A percentile compares a stretch with the other conserved stretches of the same genome.
Conservation (phyloP, 2,113 vertebrate species). For the Aphelocoma coerulescens region DNA sequence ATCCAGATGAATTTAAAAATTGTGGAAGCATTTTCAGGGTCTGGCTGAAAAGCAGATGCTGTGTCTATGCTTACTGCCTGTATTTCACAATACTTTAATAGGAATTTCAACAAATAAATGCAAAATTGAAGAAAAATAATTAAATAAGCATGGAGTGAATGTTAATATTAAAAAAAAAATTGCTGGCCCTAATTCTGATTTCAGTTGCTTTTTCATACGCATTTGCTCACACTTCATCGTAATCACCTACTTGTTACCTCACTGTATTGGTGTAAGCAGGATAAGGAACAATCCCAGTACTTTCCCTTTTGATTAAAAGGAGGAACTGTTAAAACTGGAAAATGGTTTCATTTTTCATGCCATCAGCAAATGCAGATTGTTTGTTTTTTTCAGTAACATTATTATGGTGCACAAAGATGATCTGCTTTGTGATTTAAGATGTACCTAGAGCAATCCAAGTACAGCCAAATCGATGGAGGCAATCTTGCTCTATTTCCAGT, state of each 20-base stretch:
- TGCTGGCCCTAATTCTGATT: not conserved
- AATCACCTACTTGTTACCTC: not conserved
- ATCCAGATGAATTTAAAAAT: conserved; percentile 35
- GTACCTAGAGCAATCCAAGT: not conserved
- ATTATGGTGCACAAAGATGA: not conserved
- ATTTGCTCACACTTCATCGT: not conserved
- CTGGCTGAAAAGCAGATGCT: conserved; percentile 13
- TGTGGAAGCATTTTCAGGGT: not conserved
- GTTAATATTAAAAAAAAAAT: not conserved
- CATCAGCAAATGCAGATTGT: conserved; percentile 6
- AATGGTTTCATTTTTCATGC: not conserved
- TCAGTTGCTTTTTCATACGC: not conserved
- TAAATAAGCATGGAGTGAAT: not conserved
- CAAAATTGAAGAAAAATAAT: not conserved
- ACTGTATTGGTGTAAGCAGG: not conserved
- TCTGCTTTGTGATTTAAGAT: not conserved
- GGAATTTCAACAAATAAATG: not conserved
- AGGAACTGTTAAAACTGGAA: not conserved
- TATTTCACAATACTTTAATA: not conserved
- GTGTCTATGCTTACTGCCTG: not conserved
- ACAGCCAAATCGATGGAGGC: not conserved
- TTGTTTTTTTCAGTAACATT: not conserved
- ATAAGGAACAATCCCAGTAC: not conserved
- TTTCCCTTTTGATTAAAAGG: conserved; percentile 2
- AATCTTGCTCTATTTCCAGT: conserved; percentile 7